Percentiles rank a stretch among this genome's conserved stretches.
Evolutionary conservation across 2,113 vertebrate genomes (phyloP).

Genomic region (Coptodon rendalli): DNA sequence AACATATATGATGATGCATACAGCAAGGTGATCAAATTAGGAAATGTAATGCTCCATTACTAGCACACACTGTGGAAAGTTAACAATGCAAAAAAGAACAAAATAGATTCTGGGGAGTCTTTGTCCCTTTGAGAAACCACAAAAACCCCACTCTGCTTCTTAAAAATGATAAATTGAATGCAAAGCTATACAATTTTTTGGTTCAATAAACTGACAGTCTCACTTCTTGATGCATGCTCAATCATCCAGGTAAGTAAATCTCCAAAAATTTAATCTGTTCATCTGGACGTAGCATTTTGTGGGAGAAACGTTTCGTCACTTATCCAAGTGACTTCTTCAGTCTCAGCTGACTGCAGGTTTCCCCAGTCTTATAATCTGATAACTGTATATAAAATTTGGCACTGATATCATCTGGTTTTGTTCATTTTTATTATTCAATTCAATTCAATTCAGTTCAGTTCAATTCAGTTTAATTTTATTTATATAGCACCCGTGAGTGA

Average conservation of each 20-base stretch:
- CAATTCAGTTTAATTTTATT: background rate
- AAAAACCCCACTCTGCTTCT: fast-evolving
- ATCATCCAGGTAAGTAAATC: background rate
- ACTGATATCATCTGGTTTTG: background rate
- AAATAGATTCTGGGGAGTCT: background rate
- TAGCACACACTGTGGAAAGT: background rate
- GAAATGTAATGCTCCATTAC: background rate
- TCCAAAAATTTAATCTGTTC: background rate
- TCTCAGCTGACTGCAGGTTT: background rate
- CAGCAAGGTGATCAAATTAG: background rate
- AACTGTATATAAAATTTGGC: background rate
- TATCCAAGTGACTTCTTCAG: background rate
- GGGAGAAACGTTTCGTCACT: fast-evolving
- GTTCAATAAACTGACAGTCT: background rate
- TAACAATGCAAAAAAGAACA: background rate
- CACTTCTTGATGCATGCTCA: background rate
- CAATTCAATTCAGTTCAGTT: background rate
- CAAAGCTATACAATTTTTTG: background rate
- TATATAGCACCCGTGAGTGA: background rate
- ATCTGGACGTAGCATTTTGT: background rate
- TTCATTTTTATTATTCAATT: background rate
- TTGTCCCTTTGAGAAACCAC: background rate
- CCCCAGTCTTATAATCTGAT: background rate
- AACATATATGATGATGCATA: background rate
- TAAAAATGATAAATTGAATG: background rate